phyloP scores from a whole-genome alignment of 1,140 invertebrate species.

The Octopus sinensis region DNA sequence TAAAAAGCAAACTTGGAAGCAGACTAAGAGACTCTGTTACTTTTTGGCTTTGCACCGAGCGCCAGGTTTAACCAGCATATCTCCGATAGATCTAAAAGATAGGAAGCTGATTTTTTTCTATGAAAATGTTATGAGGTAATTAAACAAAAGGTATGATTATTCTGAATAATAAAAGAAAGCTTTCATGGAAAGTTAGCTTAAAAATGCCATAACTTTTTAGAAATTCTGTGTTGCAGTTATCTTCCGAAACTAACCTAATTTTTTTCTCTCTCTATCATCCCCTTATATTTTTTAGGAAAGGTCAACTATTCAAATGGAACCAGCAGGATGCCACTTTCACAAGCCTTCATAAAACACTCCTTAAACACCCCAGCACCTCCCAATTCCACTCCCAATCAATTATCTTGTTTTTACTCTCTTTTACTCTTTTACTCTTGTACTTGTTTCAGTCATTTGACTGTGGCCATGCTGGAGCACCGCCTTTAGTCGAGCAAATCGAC shows the following conservation, averaged over 20 bases:
- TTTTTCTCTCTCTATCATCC: not conserved
- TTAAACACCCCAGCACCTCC: no score
- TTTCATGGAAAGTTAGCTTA: not conserved
- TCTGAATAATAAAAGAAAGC: not conserved
- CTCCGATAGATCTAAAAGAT: not conserved
- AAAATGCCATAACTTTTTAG: constrained; percentile 1
- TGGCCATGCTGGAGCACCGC: no score
- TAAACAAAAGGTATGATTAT: not conserved
- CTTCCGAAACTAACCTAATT: not conserved
- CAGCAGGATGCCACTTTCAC: no score
- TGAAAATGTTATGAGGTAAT: not conserved
- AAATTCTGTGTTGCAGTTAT: constrained; percentile 1
- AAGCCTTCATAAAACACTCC: no score
- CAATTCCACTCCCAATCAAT: no score
- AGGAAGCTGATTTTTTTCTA: not conserved
- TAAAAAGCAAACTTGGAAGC: not conserved
- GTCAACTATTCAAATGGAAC: no score
- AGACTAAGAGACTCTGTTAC: not conserved
- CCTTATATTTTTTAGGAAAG: no score
- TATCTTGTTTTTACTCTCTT: no score
- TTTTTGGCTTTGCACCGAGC: not conserved
- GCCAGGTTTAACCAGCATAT: not conserved
- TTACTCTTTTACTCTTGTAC: no score
- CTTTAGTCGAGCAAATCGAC: no score
- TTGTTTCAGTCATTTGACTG: no score